These are phyloP conservation scores for Gila robusta DNA, from an alignment of 2,797 vertebrate genomes.

Conservation along the genomic window DNA sequence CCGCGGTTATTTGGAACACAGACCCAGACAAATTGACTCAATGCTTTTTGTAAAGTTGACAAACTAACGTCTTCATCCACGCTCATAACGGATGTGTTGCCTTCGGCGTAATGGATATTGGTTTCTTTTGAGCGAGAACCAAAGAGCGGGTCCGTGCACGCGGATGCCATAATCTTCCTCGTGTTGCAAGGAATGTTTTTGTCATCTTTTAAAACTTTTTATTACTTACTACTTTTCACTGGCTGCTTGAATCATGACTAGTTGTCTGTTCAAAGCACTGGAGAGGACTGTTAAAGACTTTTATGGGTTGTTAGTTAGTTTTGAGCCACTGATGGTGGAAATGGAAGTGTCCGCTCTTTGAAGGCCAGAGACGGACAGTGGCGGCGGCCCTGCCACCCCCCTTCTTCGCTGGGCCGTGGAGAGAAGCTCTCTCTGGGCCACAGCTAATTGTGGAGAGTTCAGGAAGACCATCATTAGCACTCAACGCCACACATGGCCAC, in stretches of 20 bases:
- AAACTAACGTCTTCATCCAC: slow-evolving; percentile 49
- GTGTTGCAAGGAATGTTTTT: slow-evolving; percentile 26
- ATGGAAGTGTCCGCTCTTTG: slow-evolving; percentile 37
- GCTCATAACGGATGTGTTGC: slow-evolving; percentile 7
- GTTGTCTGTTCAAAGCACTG: slow-evolving; percentile 42
- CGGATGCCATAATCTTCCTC: slow-evolving; percentile 14
- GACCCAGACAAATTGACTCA: slow-evolving; percentile 32
- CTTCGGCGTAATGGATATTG: slow-evolving; percentile 30
- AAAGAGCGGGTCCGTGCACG: background rate
- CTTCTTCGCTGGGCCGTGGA: slow-evolving; percentile 11
- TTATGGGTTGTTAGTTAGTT: slow-evolving; percentile 47
- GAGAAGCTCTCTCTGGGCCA: slow-evolving; percentile 68
- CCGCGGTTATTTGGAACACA: slow-evolving; percentile 12
- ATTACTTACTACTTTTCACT: slow-evolving; percentile 38
- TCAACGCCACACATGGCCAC: slow-evolving; percentile 92
- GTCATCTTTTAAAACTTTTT: slow-evolving; percentile 39
- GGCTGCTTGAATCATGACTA: slow-evolving; percentile 49
- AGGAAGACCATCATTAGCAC: slow-evolving; percentile 97
- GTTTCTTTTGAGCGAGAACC: slow-evolving; percentile 43
- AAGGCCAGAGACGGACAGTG: slow-evolving; percentile 30
- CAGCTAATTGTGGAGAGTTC: slow-evolving; percentile 90
- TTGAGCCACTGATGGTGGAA: slow-evolving; percentile 33
- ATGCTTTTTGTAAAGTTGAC: slow-evolving; percentile 40
- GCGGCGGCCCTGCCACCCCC: slow-evolving; percentile 2
- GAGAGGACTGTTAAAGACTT: slow-evolving; percentile 50